Conservation (phyloP, 2,888 invertebrate genomes). For the Hirtodrosophila cameraria region DNA sequence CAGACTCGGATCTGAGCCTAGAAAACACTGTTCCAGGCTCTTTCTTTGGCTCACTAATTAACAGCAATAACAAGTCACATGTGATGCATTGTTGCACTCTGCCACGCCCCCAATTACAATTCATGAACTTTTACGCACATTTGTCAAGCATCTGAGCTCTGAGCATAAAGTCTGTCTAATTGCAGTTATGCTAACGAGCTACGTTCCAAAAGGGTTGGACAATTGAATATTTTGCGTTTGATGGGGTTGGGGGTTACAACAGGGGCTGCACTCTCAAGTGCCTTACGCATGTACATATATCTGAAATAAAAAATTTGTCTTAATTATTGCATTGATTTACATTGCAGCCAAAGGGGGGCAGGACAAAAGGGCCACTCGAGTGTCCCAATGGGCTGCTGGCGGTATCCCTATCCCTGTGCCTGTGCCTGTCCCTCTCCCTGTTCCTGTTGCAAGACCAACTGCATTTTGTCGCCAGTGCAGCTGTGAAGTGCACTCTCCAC, state of each 20-base stretch:
- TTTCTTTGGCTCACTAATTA: slow-evolving; percentile 37
- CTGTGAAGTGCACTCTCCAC: slow-evolving; percentile 37
- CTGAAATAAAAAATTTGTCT: slow-evolving; percentile 54
- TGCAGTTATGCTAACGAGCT: slow-evolving; percentile 73
- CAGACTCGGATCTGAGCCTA: neutral
- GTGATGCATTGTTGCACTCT: slow-evolving; percentile 23
- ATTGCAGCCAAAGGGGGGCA: slow-evolving; percentile 33
- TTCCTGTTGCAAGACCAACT: slow-evolving; percentile 35
- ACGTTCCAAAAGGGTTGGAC: slow-evolving; percentile 27
- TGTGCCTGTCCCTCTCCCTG: neutral
- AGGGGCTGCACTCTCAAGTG: slow-evolving; percentile 56
- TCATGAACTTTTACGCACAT: slow-evolving; percentile 78
- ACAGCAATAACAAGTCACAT: slow-evolving; percentile 42
- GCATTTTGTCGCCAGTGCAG: slow-evolving; percentile 69
- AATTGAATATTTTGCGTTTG: slow-evolving; percentile 1
- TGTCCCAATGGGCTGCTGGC: slow-evolving; percentile 37
- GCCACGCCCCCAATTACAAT: slow-evolving; percentile 58
- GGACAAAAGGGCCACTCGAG: slow-evolving; percentile 52
- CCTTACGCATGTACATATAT: slow-evolving; percentile 56
- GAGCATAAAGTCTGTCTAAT: slow-evolving; percentile 55
- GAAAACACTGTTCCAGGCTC: neutral
- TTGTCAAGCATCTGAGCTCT: slow-evolving; percentile 59
- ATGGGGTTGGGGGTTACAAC: neutral
- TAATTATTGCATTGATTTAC: slow-evolving; percentile 79
- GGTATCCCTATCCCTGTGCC: neutral